Percentiles rank a stretch among this genome's conserved stretches.
These are phyloP conservation scores for Philonicus albiceps DNA, from an alignment of 2,888 invertebrate genomes.

Conservation along the genomic window DNA sequence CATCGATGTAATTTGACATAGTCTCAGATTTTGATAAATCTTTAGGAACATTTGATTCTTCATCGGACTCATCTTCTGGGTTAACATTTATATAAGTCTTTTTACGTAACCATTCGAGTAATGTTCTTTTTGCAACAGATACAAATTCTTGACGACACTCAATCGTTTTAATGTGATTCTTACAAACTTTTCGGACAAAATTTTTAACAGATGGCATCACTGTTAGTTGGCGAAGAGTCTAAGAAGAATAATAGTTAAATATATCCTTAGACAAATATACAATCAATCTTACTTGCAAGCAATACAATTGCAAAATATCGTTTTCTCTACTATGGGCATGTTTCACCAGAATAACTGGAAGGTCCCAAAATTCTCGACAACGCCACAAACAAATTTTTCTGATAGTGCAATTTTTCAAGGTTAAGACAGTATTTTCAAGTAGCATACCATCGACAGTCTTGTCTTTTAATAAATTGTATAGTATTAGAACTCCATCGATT, in stretches of 20 bases:
- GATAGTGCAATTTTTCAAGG: slow-evolving; percentile 55
- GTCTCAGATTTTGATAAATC: background rate
- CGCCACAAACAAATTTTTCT: slow-evolving; percentile 56
- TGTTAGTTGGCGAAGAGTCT: slow-evolving; percentile 56
- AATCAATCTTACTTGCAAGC: slow-evolving; percentile 53
- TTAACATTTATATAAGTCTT: slow-evolving; percentile 10
- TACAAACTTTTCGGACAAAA: slow-evolving; percentile 52
- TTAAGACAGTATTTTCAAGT: slow-evolving; percentile 53
- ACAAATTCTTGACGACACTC: background rate
- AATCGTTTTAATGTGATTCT: slow-evolving; percentile 35
- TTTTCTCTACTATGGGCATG: slow-evolving; percentile 52
- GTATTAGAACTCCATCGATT: slow-evolving; percentile 53
- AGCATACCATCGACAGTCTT: background rate
- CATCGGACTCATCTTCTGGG: background rate
- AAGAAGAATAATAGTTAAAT: background rate
- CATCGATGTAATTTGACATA: background rate
- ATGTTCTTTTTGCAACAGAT: background rate
- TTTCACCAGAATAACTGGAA: slow-evolving; percentile 54
- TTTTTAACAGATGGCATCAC: slow-evolving; percentile 58
- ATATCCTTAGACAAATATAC: background rate
- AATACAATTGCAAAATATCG: slow-evolving; percentile 55
- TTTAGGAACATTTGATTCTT: background rate
- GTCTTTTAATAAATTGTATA: slow-evolving; percentile 51
- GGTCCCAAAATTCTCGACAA: slow-evolving; percentile 55
- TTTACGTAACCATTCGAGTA: slow-evolving; percentile 33